Evolutionary conservation across 2,888 invertebrate species (phyloP).

Genomic region (Blastobasis lacticolella): DNA sequence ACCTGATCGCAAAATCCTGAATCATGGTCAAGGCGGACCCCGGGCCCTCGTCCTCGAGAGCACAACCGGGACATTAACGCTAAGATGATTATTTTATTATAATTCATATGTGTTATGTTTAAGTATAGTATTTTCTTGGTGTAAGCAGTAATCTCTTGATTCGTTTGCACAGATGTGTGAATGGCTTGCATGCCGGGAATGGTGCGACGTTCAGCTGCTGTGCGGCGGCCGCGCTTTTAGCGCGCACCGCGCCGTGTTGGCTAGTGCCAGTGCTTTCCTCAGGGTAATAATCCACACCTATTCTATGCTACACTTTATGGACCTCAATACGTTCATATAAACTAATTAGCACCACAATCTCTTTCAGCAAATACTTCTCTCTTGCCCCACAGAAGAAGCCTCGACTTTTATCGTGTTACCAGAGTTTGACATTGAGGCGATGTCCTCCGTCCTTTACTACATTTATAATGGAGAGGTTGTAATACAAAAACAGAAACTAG

Average conservation of each 20-base stretch:
- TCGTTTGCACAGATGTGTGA: slow-evolving; percentile 46
- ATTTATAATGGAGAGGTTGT: slow-evolving; percentile 80
- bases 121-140: too few species aligned
- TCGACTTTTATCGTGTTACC: slow-evolving; percentile 79
- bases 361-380: slow-evolving; percentile 48
- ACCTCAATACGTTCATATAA: background rate
- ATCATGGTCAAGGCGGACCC: too few species aligned
- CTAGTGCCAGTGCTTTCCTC: slow-evolving; percentile 79
- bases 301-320: background rate
- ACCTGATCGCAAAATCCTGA: too few species aligned
- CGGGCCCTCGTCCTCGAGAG: too few species aligned
- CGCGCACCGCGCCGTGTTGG: slow-evolving; percentile 79
- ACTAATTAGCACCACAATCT: slow-evolving; percentile 13
- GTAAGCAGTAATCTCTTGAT: slow-evolving; percentile 12
- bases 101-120: too few species aligned
- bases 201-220: slow-evolving; percentile 78
- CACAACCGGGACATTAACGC: too few species aligned
- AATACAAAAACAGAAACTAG: slow-evolving; percentile 71
- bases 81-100: too few species aligned
- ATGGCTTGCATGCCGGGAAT: slow-evolving; percentile 54
- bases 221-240: slow-evolving; percentile 76
- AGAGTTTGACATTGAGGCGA: slow-evolving; percentile 76
- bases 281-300: slow-evolving; percentile 54
- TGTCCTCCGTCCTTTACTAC: slow-evolving; percentile 78
- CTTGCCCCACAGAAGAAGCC: slow-evolving; percentile 52